Conservation (phyloP, 1,140 invertebrate genomes). For the Tetragonula clypearis region DNA sequence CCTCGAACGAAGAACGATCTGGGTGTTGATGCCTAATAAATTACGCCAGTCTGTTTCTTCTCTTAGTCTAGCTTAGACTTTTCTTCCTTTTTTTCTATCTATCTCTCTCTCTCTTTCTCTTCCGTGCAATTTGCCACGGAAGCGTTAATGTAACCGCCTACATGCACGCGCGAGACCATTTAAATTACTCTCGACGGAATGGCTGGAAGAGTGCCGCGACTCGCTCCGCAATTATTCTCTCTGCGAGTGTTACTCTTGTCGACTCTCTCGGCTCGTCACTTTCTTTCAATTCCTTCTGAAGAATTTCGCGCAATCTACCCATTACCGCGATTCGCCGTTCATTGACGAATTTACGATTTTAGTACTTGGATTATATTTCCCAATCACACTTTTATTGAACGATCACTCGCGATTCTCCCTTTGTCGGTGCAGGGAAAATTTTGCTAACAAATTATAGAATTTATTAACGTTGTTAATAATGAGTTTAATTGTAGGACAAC, state of each 20-base stretch:
- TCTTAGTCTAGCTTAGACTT: neutral
- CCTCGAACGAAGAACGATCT: neutral
- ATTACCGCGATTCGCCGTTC: neutral
- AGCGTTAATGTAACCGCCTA: constrained; percentile 46
- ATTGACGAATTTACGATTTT: neutral
- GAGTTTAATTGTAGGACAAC: no score
- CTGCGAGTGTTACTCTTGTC: neutral
- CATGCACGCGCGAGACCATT: constrained; percentile 28
- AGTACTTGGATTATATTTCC: neutral
- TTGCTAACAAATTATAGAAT: no score
- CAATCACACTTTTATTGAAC: neutral
- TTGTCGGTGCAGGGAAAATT: no score
- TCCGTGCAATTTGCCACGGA: constrained; percentile 49
- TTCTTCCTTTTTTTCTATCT: neutral
- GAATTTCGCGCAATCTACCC: neutral
- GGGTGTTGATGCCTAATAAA: constrained; percentile 18
- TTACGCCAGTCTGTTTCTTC: constrained; percentile 4
- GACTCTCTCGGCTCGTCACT: neutral
- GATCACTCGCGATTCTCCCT: neutral
- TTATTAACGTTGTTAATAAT: no score
- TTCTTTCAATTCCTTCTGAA: no score
- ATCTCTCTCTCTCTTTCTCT: neutral
- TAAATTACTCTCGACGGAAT: constrained; percentile 40
- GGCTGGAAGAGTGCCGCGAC: constrained; percentile 16
- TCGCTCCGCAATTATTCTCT: constrained; percentile 35